These are phyloP conservation scores for Habropoda laboriosa DNA, from an alignment of 1,140 invertebrate genomes.

Conservation along the genomic window DNA sequence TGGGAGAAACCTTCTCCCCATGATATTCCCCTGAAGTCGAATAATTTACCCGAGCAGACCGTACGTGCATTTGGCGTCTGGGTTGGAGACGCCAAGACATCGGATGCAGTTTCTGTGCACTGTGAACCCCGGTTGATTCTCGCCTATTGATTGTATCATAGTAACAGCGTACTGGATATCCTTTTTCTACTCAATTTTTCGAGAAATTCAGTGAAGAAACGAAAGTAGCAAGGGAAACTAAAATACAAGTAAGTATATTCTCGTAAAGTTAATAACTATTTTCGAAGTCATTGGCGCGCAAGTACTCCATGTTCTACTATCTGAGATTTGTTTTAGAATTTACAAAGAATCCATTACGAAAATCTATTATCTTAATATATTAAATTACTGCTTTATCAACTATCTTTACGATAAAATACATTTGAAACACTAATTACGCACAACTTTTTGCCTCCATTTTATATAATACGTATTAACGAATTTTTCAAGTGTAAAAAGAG, in stretches of 20 bases:
- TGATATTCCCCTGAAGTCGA: neutral
- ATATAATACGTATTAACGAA: neutral
- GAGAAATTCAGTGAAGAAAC: constrained; percentile 4
- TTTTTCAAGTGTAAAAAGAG: neutral
- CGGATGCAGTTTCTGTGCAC: constrained; percentile 62
- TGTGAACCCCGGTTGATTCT: constrained; percentile 70
- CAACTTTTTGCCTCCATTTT: neutral
- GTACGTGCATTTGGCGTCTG: constrained; percentile 61
- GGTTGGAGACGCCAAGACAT: constrained; percentile 62
- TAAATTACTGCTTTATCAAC: neutral
- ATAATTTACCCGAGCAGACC: constrained; percentile 19
- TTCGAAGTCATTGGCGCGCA: constrained; percentile 54
- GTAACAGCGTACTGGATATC: constrained; percentile 41
- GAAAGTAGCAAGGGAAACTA: neutral
- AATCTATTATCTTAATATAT: neutral
- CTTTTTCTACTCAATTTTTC: constrained; percentile 32
- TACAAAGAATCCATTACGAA: constrained; percentile 2
- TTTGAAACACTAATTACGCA: neutral
- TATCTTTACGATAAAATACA: neutral
- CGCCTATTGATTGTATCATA: constrained; percentile 69
- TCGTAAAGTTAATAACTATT: neutral
- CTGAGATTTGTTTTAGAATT: constrained; percentile 12
- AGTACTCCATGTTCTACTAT: constrained; percentile 12
- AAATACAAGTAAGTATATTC: constrained; percentile 38
- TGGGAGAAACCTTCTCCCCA: neutral